Conservation (phyloP, 2,113 vertebrate genomes). For the Microtus pennsylvanicus region DNA sequence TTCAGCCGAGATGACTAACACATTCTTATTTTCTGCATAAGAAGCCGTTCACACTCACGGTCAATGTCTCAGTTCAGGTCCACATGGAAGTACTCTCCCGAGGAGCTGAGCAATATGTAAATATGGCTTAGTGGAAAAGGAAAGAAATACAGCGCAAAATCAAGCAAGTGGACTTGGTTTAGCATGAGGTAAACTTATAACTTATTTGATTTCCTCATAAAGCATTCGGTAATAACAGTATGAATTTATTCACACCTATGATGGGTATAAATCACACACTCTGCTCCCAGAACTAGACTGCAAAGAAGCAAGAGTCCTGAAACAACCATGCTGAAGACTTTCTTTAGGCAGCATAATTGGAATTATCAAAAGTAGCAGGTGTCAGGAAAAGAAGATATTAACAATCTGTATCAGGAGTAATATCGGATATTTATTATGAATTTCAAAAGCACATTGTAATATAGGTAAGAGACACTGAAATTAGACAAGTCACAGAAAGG, state of each 20-base stretch:
- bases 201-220: constrained; percentile 6
- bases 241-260: not conserved
- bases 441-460: not conserved
- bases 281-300: not conserved
- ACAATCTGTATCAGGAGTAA: not conserved
- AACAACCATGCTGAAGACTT: not conserved
- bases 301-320: not conserved
- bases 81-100: not conserved
- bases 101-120: not conserved
- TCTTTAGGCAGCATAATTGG: not conserved
- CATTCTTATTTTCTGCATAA: not conserved
- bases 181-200: not conserved
- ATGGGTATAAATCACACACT: not conserved
- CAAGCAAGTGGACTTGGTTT: not conserved
- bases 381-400: not conserved
- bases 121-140: not conserved
- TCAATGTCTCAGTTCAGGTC: not conserved
- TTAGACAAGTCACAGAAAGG: not conserved
- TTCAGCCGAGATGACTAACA: constrained; percentile 9
- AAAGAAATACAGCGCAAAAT: not conserved
- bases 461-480: not conserved
- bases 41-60: not conserved
- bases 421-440: not conserved
- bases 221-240: not conserved
- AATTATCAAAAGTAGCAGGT: not conserved